Evolutionary conservation across 1,140 invertebrate species (phyloP).

Genomic region (Hyles euphorbiae): DNA sequence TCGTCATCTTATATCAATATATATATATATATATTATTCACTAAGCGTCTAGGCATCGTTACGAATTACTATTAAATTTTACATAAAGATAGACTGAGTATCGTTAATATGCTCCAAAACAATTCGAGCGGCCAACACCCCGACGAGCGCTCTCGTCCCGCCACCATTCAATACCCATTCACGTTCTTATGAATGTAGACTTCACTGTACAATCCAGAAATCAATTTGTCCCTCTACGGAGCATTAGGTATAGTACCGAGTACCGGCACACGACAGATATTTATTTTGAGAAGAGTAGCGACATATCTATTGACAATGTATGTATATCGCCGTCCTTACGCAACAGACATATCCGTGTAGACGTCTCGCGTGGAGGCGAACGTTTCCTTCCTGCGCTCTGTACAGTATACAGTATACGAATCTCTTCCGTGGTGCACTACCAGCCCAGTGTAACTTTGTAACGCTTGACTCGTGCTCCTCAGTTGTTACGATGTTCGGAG

Average conservation of each 20-base stretch:
- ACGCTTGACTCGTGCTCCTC: neutral
- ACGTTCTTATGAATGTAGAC: too few relatives aligned
- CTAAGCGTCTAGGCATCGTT: slow-evolving; percentile 21
- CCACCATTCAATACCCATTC: too few relatives aligned
- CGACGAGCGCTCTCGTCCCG: neutral
- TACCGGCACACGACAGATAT: neutral
- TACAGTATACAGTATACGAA: slow-evolving; percentile 9
- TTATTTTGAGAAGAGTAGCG: slow-evolving; percentile 12
- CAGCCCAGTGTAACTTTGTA: too few relatives aligned
- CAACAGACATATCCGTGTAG: slow-evolving; percentile 59
- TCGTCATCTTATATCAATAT: slow-evolving; percentile 6
- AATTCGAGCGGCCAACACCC: neutral
- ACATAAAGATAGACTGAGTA: slow-evolving; percentile 51
- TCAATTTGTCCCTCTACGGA: too few relatives aligned
- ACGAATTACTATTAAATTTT: slow-evolving; percentile 24
- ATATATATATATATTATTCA: slow-evolving; percentile 14
- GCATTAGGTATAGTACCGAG: too few relatives aligned
- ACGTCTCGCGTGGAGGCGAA: slow-evolving; percentile 12
- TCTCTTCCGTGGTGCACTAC: slow-evolving; percentile 7
- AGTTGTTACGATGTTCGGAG: too few relatives aligned
- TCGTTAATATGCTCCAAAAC: slow-evolving; percentile 40
- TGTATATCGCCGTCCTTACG: slow-evolving; percentile 57
- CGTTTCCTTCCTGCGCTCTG: slow-evolving; percentile 10
- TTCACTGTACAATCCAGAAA: too few relatives aligned
- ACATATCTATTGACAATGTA: slow-evolving; percentile 49